These are phyloP conservation scores for Pseudomyrmex pallidus DNA, from an alignment of 1,140 invertebrate genomes.

Conservation along the genomic window DNA sequence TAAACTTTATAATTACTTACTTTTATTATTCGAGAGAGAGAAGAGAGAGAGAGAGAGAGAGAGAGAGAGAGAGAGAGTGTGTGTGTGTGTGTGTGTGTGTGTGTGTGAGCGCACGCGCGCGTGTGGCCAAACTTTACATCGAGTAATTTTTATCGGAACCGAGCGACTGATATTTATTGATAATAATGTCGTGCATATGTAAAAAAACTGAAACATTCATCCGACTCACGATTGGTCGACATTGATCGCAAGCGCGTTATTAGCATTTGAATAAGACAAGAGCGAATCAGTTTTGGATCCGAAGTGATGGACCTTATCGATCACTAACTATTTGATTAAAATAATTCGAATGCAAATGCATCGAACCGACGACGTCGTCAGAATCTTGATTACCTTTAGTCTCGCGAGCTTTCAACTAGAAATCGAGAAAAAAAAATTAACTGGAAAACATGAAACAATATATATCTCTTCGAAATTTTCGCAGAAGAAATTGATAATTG, in stretches of 20 bases:
- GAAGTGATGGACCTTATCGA: slow-evolving; percentile 58
- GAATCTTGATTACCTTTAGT: slow-evolving; percentile 62
- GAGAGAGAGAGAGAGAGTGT: too few relatives aligned
- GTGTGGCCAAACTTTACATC: too few relatives aligned
- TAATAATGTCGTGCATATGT: slow-evolving; percentile 66
- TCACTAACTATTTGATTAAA: slow-evolving; percentile 69
- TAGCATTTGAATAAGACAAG: slow-evolving; percentile 70
- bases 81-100: too few relatives aligned
- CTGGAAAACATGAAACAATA: slow-evolving; percentile 16
- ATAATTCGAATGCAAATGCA: slow-evolving; percentile 71
- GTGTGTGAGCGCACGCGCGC: too few relatives aligned
- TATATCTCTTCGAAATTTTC: slow-evolving; percentile 21
- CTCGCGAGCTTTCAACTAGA: slow-evolving; percentile 45
- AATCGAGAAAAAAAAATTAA: slow-evolving; percentile 49
- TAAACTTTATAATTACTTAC: too few relatives aligned
- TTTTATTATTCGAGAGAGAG: too few relatives aligned
- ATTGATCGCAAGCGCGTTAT: slow-evolving; percentile 66
- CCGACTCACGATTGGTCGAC: slow-evolving; percentile 58
- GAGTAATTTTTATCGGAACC: slow-evolving; percentile 63
- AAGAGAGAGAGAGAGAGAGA: too few relatives aligned
- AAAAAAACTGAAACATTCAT: slow-evolving; percentile 59
- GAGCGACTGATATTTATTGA: slow-evolving; percentile 69
- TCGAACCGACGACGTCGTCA: slow-evolving; percentile 56
- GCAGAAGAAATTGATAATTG: slow-evolving; percentile 29
- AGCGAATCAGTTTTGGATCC: slow-evolving; percentile 68